Conservation (phyloP, 35 echinoderm and acorn worm genomes). For the Nesometra sesokonis region DNA sequence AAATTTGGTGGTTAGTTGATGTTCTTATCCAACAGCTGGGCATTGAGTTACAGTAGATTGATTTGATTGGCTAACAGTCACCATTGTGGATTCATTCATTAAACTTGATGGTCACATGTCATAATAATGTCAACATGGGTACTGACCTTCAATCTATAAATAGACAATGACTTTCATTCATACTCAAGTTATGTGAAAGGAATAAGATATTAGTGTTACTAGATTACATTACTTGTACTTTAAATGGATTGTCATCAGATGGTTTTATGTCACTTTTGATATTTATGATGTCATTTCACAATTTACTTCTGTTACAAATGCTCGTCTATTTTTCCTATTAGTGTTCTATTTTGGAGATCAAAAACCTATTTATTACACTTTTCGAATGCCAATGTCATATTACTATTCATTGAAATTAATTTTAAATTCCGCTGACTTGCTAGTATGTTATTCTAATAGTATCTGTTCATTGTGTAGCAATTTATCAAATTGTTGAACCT, state of each 20-base stretch:
- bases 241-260: neutral
- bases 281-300: neutral
- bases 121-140: neutral
- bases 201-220: neutral
- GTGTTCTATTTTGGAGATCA: neutral
- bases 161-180: neutral
- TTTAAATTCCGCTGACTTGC: neutral
- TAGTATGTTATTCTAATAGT: neutral
- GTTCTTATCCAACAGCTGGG: constrained; percentile 1
- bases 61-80: constrained; percentile 13
- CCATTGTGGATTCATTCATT: neutral
- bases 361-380: neutral
- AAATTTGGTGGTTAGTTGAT: constrained; percentile 16
- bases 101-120: neutral
- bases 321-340: neutral
- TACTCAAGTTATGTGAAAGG: neutral
- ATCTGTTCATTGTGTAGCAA: neutral
- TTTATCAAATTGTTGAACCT: too few relatives aligned
- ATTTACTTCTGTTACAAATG: neutral
- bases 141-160: neutral
- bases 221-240: neutral
- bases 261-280: neutral
- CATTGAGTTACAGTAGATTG: neutral
- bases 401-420: neutral
- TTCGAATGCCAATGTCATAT: neutral